Evolutionary conservation across 2,888 invertebrate genomes (phyloP).

Genomic region (Apodemia zela): DNA sequence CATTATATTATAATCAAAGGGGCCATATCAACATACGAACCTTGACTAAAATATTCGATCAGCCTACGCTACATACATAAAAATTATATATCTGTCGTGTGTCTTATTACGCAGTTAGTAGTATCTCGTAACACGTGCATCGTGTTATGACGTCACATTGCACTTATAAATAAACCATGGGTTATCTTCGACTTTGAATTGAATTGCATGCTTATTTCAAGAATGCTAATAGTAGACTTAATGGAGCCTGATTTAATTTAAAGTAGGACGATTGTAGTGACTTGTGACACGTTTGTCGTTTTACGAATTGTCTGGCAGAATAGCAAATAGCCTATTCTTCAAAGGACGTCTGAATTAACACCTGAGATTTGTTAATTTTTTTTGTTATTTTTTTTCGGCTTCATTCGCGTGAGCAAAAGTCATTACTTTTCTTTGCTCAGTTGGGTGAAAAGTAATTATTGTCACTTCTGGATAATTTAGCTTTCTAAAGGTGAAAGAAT

Average conservation of each 20-base stretch:
- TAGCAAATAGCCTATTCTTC: too few species aligned
- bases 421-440: too few species aligned
- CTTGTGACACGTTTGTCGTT: neutral
- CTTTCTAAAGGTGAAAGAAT: too few species aligned
- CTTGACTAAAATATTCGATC: neutral
- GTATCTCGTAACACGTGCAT: conserved; percentile 3
- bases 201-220: neutral
- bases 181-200: conserved; percentile 9
- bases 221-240: neutral
- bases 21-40: too few species aligned
- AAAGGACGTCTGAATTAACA: too few species aligned
- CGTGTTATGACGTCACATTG: neutral
- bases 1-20: too few species aligned
- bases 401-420: too few species aligned
- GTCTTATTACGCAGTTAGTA: neutral
- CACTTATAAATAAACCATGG: conserved; percentile 12
- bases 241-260: neutral
- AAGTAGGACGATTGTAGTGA: neutral
- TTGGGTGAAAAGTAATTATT: too few species aligned
- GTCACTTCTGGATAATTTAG: too few species aligned
- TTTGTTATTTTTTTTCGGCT: too few species aligned
- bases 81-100: neutral
- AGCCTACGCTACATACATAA: neutral
- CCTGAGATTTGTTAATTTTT: too few species aligned
- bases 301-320: neutral